Conservation (phyloP, 2,113 vertebrate genomes). For the Burhinus oedicnemus region DNA sequence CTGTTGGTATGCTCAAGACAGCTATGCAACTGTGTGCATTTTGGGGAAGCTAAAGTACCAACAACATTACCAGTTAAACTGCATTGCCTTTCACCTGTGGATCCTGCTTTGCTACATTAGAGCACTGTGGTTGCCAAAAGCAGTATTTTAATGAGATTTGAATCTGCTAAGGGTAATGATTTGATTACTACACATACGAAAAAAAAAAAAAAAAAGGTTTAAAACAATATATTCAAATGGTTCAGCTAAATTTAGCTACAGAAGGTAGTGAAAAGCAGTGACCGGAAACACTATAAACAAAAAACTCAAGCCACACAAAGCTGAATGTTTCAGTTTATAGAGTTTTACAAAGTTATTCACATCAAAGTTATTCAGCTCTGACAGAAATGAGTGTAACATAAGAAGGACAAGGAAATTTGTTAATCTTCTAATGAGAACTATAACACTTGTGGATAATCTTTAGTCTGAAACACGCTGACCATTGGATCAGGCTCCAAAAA, state of each 20-base stretch:
- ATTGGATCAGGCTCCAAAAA: not conserved
- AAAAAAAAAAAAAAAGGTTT: no score
- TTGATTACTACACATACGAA: not conserved
- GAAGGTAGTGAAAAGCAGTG: not conserved
- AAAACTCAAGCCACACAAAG: not conserved
- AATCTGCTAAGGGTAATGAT: not conserved
- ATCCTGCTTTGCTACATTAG: not conserved
- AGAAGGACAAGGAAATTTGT: not conserved
- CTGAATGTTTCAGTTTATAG: not conserved
- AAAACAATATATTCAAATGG: not conserved
- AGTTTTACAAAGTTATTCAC: not conserved
- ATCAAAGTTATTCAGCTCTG: not conserved
- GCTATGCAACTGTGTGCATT: fast-evolving
- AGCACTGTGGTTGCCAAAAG: not conserved
- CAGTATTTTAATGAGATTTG: not conserved
- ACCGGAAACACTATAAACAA: not conserved
- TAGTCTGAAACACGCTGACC: not conserved
- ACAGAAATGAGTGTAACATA: not conserved
- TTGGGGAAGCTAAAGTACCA: not conserved
- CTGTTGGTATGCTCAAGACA: not conserved
- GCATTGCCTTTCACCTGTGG: not conserved
- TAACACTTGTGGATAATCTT: not conserved
- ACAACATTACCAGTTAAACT: not conserved
- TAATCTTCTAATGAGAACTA: not conserved
- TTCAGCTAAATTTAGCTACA: not conserved